Evolutionary conservation across 2,888 invertebrate species (phyloP).

Genomic region (Phytoseiulus persimilis): DNA sequence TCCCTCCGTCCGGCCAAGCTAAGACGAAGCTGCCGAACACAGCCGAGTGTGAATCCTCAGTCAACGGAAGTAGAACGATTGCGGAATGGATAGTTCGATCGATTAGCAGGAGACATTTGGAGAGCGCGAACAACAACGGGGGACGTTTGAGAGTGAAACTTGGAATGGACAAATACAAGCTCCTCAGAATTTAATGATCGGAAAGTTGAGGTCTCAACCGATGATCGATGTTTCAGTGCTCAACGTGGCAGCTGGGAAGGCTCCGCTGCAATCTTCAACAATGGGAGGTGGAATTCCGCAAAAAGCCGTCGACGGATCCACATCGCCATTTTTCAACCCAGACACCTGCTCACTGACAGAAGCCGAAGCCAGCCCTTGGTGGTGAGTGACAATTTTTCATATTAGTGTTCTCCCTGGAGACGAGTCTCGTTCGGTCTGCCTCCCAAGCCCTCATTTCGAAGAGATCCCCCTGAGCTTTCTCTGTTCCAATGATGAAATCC

Average conservation of each 20-base stretch:
- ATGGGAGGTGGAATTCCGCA: constrained; percentile 75
- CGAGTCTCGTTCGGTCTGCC: background rate
- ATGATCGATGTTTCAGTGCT: constrained; percentile 59
- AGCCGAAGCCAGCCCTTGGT: constrained; percentile 74
- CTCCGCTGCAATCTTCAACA: constrained; percentile 83
- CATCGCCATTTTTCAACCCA: constrained; percentile 67
- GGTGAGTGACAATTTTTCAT: constrained; percentile 49
- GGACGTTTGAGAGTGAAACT: no score
- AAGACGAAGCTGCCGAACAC: background rate
- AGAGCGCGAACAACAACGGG: no score
- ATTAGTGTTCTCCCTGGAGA: background rate
- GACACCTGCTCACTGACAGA: constrained; percentile 81
- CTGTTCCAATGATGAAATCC: no score
- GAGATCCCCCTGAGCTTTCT: no score
- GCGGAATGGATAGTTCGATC: no score
- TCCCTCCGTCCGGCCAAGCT: background rate
- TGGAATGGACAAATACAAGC: no score
- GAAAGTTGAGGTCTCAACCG: background rate
- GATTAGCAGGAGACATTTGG: no score
- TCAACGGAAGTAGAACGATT: no score
- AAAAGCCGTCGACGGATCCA: constrained; percentile 81
- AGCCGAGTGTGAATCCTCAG: no score
- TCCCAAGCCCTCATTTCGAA: no score
- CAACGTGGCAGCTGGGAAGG: constrained; percentile 87
- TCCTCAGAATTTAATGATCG: no score